These are phyloP conservation scores for Deroplatys truncata DNA, from an alignment of 2,888 invertebrate species.

Conservation along the genomic window DNA sequence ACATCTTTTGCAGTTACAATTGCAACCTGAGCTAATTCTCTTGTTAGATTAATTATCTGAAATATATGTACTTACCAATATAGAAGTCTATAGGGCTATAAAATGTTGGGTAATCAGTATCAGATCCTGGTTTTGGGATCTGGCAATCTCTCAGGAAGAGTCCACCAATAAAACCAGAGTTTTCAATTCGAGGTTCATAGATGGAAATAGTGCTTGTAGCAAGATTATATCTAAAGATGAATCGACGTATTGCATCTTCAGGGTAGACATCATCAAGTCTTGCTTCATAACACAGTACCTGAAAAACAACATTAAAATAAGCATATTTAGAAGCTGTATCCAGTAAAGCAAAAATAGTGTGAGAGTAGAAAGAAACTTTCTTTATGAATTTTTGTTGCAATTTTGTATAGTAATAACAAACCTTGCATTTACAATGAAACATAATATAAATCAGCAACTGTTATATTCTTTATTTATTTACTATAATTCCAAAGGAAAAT, in stretches of 20 bases:
- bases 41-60: background rate
- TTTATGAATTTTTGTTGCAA: too few relatives aligned
- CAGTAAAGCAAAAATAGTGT: too few relatives aligned
- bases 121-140: conserved; percentile 64
- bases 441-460: too few relatives aligned
- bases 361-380: too few relatives aligned
- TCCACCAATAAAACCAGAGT: conserved; percentile 74
- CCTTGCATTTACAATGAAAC: too few relatives aligned
- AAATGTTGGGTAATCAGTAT: conserved; percentile 66
- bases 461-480: too few relatives aligned
- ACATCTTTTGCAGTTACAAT: too few relatives aligned
- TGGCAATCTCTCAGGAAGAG: conserved; percentile 65
- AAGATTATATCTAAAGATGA: conserved; percentile 71
- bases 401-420: too few relatives aligned
- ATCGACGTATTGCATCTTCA: conserved; percentile 70
- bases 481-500: too few relatives aligned
- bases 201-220: conserved; percentile 72
- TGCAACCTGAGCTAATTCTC: too few relatives aligned
- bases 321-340: background rate
- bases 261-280: conserved; percentile 73
- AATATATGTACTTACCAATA: conserved; percentile 54
- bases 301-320: conserved; percentile 32
- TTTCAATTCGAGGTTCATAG: conserved; percentile 64
- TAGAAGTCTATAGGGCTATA: conserved; percentile 76
- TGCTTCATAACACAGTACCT: conserved; percentile 69